Evolutionary conservation across 2,888 invertebrate species (phyloP).

Genomic region (Encarsia formosa): DNA sequence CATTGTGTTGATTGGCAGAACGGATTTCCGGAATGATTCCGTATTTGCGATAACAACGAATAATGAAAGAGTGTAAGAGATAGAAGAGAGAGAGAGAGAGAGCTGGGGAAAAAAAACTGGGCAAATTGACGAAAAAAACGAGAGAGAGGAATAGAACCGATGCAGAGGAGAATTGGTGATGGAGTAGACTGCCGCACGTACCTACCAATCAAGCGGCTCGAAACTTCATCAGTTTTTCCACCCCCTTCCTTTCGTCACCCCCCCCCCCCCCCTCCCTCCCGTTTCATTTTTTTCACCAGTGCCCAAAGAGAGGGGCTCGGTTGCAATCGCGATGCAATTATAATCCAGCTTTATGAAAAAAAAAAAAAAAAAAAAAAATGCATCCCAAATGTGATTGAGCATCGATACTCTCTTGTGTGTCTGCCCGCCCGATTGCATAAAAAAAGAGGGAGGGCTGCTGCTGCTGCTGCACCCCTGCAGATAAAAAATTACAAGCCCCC

Average conservation of each 20-base stretch:
- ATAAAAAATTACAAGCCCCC: too few species aligned
- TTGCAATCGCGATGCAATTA: slow-evolving; percentile 50
- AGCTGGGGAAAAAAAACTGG: slow-evolving; percentile 19
- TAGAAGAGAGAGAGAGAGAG: slow-evolving; percentile 5
- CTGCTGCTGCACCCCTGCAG: slow-evolving; percentile 37
- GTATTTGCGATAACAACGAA: slow-evolving; percentile 27
- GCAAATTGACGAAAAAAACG: slow-evolving; percentile 28
- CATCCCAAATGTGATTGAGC: slow-evolving; percentile 52
- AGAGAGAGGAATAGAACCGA: slow-evolving; percentile 31
- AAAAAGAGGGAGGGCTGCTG: too few species aligned
- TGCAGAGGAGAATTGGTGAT: slow-evolving; percentile 33
- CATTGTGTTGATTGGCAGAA: slow-evolving; percentile 24
- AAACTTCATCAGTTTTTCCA: slow-evolving; percentile 50
- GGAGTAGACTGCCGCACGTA: slow-evolving; percentile 46
- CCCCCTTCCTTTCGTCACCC: slow-evolving; percentile 34
- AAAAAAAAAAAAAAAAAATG: too few species aligned
- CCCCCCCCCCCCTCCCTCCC: slow-evolving; percentile 14
- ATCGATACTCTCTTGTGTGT: slow-evolving; percentile 49
- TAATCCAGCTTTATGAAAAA: slow-evolving; percentile 52
- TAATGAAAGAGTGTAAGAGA: slow-evolving; percentile 21
- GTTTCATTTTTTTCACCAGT: slow-evolving; percentile 39
- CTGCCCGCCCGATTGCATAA: slow-evolving; percentile 46
- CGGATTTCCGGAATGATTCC: slow-evolving; percentile 29
- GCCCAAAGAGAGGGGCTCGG: slow-evolving; percentile 27
- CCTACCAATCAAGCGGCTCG: slow-evolving; percentile 51